phyloP scores from a whole-genome alignment of 2,797 vertebrate genomes.

The Pyrocephalus nanus region DNA sequence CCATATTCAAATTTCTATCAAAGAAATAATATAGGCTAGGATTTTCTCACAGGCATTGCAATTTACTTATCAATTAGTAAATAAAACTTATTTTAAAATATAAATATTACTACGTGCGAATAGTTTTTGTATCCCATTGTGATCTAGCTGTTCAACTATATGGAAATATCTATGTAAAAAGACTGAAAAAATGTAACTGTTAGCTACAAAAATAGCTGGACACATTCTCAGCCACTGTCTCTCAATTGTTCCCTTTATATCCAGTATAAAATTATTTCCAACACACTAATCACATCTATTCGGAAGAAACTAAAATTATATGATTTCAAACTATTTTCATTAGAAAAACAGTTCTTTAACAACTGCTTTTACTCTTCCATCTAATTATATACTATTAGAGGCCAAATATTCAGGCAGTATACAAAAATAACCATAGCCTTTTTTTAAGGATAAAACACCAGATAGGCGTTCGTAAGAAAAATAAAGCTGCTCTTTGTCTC shows the following conservation, averaged over 20 bases:
- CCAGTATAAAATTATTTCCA: conserved; percentile 38
- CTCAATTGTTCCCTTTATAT: conserved; percentile 42
- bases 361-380: conserved; percentile 45
- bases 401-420: conserved; percentile 40
- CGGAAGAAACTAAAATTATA: conserved; percentile 45
- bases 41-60: conserved; percentile 21
- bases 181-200: background rate
- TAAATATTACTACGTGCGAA: background rate
- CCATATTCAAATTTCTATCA: conserved; percentile 13
- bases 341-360: conserved; percentile 48
- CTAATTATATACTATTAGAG: conserved; percentile 45
- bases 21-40: conserved; percentile 16
- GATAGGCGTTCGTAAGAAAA: background rate
- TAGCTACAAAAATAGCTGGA: conserved; percentile 45
- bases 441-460: conserved; percentile 39
- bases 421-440: conserved; percentile 54
- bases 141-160: background rate
- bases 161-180: background rate
- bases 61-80: conserved; percentile 33
- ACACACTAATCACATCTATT: conserved; percentile 52
- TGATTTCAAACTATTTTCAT: conserved; percentile 56
- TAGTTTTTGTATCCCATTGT: background rate
- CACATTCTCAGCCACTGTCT: conserved; percentile 39
- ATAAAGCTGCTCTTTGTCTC: conserved; percentile 15
- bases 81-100: conserved; percentile 22